Conservation (phyloP, 2,113 vertebrate species). For the Loxodonta africana region DNA sequence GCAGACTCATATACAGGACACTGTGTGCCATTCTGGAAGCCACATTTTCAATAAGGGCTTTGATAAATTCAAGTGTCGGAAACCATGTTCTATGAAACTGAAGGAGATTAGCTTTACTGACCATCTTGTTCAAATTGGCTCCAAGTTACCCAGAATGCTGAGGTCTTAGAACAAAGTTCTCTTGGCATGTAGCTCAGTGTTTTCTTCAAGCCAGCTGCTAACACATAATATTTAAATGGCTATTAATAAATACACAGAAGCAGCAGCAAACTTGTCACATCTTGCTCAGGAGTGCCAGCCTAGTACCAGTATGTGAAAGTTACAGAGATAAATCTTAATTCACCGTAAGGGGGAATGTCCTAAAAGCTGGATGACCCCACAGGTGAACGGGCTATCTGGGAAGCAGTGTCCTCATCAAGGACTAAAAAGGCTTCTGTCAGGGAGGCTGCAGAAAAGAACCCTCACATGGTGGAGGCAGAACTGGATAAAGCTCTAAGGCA, state of each 20-base stretch:
- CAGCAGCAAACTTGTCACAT: not conserved
- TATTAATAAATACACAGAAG: not conserved
- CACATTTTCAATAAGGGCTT: slow-evolving; percentile 3
- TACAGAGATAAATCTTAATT: not conserved
- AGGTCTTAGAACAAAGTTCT: slow-evolving; percentile 24
- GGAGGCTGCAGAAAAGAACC: not conserved
- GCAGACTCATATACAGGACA: not conserved
- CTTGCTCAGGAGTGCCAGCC: not conserved
- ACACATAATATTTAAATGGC: not conserved
- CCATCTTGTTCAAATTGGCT: not conserved
- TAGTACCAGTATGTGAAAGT: not conserved
- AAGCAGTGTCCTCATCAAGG: not conserved
- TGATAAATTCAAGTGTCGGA: not conserved
- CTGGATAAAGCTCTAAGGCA: not conserved
- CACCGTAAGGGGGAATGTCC: not conserved
- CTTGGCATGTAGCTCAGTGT: not conserved
- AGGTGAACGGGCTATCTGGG: not conserved
- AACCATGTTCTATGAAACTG: not conserved
- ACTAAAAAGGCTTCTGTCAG: not conserved
- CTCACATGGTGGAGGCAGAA: not conserved
- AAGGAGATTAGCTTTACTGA: not conserved
- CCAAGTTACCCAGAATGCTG: not conserved
- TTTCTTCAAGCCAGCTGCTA: not conserved
- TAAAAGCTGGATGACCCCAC: not conserved
- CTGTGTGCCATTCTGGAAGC: not conserved